Conservation (phyloP, 2,113 vertebrate species). For the Andinoacara biseriatus region DNA sequence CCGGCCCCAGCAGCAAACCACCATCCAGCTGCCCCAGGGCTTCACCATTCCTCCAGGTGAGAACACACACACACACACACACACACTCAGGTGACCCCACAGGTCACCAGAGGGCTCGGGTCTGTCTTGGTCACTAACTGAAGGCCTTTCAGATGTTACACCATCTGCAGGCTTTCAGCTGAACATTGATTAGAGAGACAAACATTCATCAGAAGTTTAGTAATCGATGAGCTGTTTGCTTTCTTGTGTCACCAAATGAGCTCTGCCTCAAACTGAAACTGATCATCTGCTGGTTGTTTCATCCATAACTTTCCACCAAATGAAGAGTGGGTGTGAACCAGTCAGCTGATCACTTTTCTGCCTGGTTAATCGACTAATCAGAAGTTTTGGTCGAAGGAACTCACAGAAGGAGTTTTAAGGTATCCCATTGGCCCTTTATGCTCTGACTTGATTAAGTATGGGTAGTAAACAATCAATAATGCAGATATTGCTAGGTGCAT, state of each 20-base stretch:
- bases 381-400: fast-evolving
- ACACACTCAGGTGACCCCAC: background rate
- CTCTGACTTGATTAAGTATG: background rate
- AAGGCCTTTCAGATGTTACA: too few species aligned
- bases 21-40: conserved; percentile 87
- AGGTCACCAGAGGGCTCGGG: background rate
- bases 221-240: too few species aligned
- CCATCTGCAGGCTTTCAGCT: background rate
- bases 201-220: background rate
- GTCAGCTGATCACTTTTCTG: background rate
- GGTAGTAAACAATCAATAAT: background rate
- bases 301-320: too few species aligned
- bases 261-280: background rate
- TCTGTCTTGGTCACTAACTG: background rate
- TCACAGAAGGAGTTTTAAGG: too few species aligned
- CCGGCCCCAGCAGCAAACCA: conserved; percentile 85
- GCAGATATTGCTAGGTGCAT: background rate
- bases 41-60: conserved; percentile 88
- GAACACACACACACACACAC: background rate
- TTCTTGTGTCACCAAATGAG: too few species aligned
- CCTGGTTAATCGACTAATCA: background rate
- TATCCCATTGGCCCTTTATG: too few species aligned
- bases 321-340: too few species aligned
- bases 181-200: background rate
- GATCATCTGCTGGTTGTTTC: background rate